Conservation (phyloP, 2,797 vertebrate species). For the Luscinia luscinia region DNA sequence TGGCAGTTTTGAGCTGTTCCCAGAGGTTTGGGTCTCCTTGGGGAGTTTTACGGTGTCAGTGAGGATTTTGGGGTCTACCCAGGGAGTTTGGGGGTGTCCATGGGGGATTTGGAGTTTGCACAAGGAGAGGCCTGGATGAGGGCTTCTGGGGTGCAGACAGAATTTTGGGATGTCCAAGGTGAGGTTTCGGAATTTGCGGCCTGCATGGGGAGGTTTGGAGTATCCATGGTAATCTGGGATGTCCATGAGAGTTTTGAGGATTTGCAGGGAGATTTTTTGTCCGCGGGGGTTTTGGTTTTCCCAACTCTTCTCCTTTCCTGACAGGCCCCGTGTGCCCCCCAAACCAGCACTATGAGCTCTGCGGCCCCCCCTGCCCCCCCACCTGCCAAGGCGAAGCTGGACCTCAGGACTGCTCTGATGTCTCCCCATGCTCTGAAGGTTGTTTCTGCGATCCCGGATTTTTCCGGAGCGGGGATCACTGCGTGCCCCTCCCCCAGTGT, state of each 20-base stretch:
- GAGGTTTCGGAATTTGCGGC: neutral
- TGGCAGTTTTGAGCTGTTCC: neutral
- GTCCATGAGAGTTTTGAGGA: neutral
- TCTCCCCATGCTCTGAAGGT: slow-evolving; percentile 71
- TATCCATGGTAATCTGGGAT: neutral
- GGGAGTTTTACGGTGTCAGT: neutral
- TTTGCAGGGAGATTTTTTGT: neutral
- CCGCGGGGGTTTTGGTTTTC: neutral
- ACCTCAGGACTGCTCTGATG: neutral
- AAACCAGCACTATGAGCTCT: slow-evolving; percentile 82
- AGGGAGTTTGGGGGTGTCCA: neutral
- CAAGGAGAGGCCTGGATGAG: neutral
- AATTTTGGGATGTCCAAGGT: neutral
- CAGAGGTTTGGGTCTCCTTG: neutral
- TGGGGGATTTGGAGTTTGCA: neutral
- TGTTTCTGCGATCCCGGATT: slow-evolving; percentile 84
- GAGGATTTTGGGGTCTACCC: neutral
- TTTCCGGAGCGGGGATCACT: slow-evolving; percentile 76
- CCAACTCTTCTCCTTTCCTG: neutral
- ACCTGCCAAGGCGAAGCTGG: slow-evolving; percentile 70
- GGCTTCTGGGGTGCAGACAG: neutral
- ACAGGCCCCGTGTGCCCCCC: slow-evolving; percentile 78
- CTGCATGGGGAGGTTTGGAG: too few relatives aligned
- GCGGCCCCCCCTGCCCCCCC: slow-evolving; percentile 72
- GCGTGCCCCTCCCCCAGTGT: slow-evolving; percentile 78